Conservation (phyloP, 2,888 invertebrate species). For the Chesias legatella region DNA sequence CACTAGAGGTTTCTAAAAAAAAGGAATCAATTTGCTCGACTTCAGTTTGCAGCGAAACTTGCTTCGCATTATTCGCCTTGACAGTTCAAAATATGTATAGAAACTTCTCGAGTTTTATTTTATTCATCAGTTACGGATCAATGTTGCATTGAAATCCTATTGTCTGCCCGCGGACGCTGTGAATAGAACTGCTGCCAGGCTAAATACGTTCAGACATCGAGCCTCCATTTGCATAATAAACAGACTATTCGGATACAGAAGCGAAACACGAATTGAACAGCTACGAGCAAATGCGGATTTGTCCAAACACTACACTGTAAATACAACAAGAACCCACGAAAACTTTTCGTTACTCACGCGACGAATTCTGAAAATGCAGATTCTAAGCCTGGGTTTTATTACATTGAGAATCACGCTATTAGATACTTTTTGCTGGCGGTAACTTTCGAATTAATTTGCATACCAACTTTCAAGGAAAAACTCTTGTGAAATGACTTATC, state of each 20-base stretch:
- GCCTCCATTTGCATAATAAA: slow-evolving; percentile 72
- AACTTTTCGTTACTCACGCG: slow-evolving; percentile 58
- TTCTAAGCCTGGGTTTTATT: slow-evolving; percentile 32
- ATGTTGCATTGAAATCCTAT: slow-evolving; percentile 44
- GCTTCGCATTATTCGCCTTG: slow-evolving; percentile 19
- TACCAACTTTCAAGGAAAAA: slow-evolving; percentile 8
- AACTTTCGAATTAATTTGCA: slow-evolving; percentile 16
- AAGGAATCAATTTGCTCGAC: not conserved
- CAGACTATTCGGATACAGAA: slow-evolving; percentile 46
- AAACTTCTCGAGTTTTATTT: slow-evolving; percentile 34
- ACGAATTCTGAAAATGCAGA: slow-evolving; percentile 27
- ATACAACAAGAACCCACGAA: slow-evolving; percentile 46
- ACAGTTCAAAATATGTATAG: slow-evolving; percentile 31
- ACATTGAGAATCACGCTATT: slow-evolving; percentile 15
- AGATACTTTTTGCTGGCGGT: slow-evolving; percentile 8
- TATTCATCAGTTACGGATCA: slow-evolving; percentile 40
- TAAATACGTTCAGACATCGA: slow-evolving; percentile 53
- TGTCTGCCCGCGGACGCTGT: slow-evolving; percentile 39
- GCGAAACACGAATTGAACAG: slow-evolving; percentile 43
- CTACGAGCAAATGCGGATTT: slow-evolving; percentile 39
- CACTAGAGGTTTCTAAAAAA: no score
- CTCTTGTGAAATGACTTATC: slow-evolving; percentile 6
- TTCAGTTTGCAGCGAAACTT: slow-evolving; percentile 19
- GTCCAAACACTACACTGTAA: slow-evolving; percentile 50
- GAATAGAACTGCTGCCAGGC: slow-evolving; percentile 66